A percentile compares a stretch with the other conserved stretches of the same genome.
These are phyloP conservation scores for Linnaemya vulpina DNA, from an alignment of 2,888 invertebrate species.

Conservation along the genomic window DNA sequence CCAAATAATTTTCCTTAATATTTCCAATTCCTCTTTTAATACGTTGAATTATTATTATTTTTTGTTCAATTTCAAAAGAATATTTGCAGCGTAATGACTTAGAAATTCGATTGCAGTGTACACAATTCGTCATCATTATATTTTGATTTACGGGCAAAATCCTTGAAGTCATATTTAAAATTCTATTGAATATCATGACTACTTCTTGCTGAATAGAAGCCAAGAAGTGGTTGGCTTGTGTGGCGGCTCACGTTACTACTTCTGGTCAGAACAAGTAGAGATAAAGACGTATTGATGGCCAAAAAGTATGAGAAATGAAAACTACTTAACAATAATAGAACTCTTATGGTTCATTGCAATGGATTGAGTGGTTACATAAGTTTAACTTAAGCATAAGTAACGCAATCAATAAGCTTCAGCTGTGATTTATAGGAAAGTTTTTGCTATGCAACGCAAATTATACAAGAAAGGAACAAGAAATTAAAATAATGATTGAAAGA, in stretches of 20 bases:
- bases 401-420: constrained; percentile 34
- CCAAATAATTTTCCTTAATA: too few relatives aligned
- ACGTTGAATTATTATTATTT: neutral
- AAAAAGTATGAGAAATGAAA: neutral
- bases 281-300: constrained; percentile 35
- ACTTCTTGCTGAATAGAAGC: neutral
- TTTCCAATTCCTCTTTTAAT: neutral
- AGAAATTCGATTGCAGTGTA: constrained; percentile 59
- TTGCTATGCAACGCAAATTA: neutral
- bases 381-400: constrained; percentile 50
- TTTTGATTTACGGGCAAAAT: constrained; percentile 62
- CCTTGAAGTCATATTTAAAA: constrained; percentile 55
- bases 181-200: constrained; percentile 13
- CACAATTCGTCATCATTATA: constrained; percentile 66
- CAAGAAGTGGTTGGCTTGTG: neutral
- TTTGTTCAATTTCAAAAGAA: neutral
- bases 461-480: neutral
- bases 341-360: constrained; percentile 43
- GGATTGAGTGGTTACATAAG: constrained; percentile 53
- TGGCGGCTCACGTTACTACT: neutral
- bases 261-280: neutral
- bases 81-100: constrained; percentile 33
- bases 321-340: constrained; percentile 9
- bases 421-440: neutral
- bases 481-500: neutral